These are phyloP conservation scores for Hydrocynus forskahlii DNA, from an alignment of 2,797 vertebrate species.

Conservation along the genomic window DNA sequence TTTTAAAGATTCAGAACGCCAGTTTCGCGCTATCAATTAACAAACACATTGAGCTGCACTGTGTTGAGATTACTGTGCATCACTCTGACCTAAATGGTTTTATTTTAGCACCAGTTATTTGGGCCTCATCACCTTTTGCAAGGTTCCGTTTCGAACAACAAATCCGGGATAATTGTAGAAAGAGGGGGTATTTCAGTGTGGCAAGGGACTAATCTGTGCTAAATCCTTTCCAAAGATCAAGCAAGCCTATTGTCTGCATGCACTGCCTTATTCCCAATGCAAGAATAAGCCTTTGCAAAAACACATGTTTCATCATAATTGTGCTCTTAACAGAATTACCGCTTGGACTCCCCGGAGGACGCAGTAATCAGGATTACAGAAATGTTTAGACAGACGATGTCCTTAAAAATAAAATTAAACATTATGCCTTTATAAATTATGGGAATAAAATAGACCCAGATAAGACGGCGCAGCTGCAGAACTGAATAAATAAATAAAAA, in stretches of 20 bases:
- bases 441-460: slow-evolving; percentile 1
- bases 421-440: slow-evolving; percentile 42
- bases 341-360: slow-evolving; percentile 37
- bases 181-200: slow-evolving; percentile 32
- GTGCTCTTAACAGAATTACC: slow-evolving; percentile 58
- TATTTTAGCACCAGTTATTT: neutral
- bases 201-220: slow-evolving; percentile 48
- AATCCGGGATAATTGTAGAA: slow-evolving; percentile 40
- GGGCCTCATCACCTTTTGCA: neutral
- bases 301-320: slow-evolving; percentile 54
- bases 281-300: slow-evolving; percentile 45
- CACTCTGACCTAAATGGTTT: slow-evolving; percentile 13
- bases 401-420: slow-evolving; percentile 43
- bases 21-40: neutral
- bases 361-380: slow-evolving; percentile 58
- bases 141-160: slow-evolving; percentile 8
- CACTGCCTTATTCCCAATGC: slow-evolving; percentile 31
- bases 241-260: slow-evolving; percentile 33
- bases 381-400: slow-evolving; percentile 36
- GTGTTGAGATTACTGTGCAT: neutral
- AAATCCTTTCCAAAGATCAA: slow-evolving; percentile 41
- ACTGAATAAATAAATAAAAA: neutral
- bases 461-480: neutral
- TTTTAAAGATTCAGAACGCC: neutral
- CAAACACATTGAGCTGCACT: neutral